These are phyloP conservation scores for Acanthosepion lycidas DNA, from an alignment of 2,888 invertebrate species.

Conservation along the genomic window DNA sequence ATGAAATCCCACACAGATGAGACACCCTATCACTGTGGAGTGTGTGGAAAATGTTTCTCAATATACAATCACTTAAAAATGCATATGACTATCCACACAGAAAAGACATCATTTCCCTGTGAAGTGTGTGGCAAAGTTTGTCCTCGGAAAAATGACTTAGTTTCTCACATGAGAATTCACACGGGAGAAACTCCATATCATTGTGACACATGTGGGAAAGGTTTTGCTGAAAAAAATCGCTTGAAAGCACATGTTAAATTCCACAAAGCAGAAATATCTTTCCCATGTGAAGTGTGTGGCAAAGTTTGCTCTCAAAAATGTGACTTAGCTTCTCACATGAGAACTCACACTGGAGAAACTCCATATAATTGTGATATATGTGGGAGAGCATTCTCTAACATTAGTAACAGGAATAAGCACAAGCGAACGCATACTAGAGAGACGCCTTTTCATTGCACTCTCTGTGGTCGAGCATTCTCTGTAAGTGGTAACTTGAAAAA, in stretches of 20 bases:
- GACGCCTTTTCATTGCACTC: no score
- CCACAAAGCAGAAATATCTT: not conserved
- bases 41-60: not conserved
- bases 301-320: not conserved
- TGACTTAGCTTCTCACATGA: not conserved
- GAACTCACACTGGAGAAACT: slow-evolving; percentile 33
- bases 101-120: not conserved
- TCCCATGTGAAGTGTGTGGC: not conserved
- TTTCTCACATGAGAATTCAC: no score
- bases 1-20: not conserved
- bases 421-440: no score
- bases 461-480: no score
- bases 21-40: not conserved
- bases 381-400: not conserved
- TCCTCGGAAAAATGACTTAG: no score
- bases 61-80: not conserved
- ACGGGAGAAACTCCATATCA: not conserved
- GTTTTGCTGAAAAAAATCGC: not conserved
- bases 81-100: not conserved
- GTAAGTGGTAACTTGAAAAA: no score
- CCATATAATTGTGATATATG: not conserved
- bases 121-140: not conserved
- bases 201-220: not conserved
- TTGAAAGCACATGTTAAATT: not conserved
- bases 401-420: no score